These are phyloP conservation scores for Macrosteles quadrilineatus DNA, from an alignment of 1,140 invertebrate species.

Conservation along the genomic window DNA sequence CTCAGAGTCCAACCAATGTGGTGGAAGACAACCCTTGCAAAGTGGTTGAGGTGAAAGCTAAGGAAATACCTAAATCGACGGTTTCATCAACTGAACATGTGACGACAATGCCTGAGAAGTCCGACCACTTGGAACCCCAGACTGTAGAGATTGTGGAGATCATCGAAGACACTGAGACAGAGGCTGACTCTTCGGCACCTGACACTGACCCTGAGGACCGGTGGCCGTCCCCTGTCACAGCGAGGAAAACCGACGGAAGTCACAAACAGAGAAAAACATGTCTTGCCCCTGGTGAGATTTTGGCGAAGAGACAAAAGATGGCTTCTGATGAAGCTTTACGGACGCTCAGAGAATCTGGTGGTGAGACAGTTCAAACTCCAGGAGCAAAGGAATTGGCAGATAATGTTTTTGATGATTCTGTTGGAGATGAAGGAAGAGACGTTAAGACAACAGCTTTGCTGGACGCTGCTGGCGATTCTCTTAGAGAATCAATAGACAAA, in stretches of 20 bases:
- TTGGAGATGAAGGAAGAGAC: slow-evolving; percentile 3
- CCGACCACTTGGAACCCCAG: slow-evolving; percentile 43
- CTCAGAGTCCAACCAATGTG: background rate
- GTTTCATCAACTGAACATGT: slow-evolving; percentile 53
- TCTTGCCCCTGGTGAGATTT: slow-evolving; percentile 40
- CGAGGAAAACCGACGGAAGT: slow-evolving; percentile 35
- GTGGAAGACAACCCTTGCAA: slow-evolving; percentile 45
- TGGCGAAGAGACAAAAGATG: slow-evolving; percentile 42
- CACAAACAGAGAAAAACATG: slow-evolving; percentile 38
- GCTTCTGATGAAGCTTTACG: slow-evolving; percentile 38
- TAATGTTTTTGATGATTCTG: slow-evolving; percentile 1
- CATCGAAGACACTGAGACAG: slow-evolving; percentile 57
- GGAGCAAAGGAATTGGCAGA: slow-evolving; percentile 6
- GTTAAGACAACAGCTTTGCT: background rate
- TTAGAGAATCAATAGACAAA: background rate
- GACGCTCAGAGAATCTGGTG: slow-evolving; percentile 31
- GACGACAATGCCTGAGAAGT: slow-evolving; percentile 46
- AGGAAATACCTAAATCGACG: slow-evolving; percentile 57
- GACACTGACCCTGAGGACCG: slow-evolving; percentile 59
- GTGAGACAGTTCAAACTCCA: background rate
- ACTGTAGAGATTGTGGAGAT: slow-evolving; percentile 58
- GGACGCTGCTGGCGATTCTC: slow-evolving; percentile 23
- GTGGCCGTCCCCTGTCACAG: slow-evolving; percentile 41
- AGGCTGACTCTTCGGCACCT: slow-evolving; percentile 52
- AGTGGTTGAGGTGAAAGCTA: slow-evolving; percentile 60